Percentiles rank a stretch among this genome's conserved stretches.
phyloP scores from a whole-genome alignment of 1,140 invertebrate species.

The Ips typographus region DNA sequence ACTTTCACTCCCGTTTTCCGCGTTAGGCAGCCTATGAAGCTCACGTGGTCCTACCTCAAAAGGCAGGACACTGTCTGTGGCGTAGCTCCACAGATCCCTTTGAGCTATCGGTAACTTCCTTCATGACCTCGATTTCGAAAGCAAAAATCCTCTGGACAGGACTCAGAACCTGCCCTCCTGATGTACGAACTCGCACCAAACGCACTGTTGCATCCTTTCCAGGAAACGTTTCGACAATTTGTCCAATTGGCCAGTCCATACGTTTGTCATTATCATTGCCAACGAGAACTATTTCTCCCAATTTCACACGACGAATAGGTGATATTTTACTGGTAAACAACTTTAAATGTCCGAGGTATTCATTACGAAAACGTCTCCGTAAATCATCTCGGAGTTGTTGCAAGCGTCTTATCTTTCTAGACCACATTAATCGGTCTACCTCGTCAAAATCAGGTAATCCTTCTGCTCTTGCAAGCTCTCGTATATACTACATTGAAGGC shows the following conservation, averaged over 20 bases:
- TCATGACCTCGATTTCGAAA: background rate
- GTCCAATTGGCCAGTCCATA: background rate
- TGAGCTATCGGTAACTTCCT: background rate
- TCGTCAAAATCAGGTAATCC: too few relatives aligned
- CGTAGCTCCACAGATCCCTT: background rate
- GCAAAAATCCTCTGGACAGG: background rate
- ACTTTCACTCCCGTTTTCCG: background rate
- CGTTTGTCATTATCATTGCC: background rate
- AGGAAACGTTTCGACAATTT: background rate
- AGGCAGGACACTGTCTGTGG: background rate
- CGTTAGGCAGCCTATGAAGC: background rate
- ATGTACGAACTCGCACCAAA: background rate
- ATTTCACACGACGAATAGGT: background rate
- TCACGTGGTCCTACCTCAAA: background rate
- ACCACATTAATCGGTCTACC: too few relatives aligned
- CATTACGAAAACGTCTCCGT: too few relatives aligned
- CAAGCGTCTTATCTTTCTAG: too few relatives aligned
- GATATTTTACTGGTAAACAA: background rate
- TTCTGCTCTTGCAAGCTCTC: too few relatives aligned
- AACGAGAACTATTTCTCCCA: slow-evolving; percentile 13
- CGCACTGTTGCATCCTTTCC: background rate
- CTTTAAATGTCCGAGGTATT: too few relatives aligned
- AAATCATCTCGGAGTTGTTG: too few relatives aligned
- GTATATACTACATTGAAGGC: too few relatives aligned
- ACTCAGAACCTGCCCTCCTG: background rate